phyloP scores from a whole-genome alignment of 2,113 vertebrate genomes.

The Cyanoliseus patagonus region DNA sequence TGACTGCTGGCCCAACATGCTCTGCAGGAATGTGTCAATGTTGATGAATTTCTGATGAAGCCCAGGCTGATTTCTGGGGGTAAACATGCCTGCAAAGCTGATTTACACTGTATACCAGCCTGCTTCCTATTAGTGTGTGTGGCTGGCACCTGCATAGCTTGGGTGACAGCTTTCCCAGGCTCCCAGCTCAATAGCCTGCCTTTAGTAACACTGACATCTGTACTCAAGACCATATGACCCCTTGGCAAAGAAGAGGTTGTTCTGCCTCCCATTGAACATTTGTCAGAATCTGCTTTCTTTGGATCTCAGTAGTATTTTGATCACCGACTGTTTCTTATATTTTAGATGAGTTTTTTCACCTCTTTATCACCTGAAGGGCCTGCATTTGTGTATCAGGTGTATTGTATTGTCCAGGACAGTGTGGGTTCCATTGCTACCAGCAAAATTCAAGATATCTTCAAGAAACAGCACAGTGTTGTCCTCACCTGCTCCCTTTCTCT shows the following conservation, averaged over 20 bases:
- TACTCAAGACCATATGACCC: neutral
- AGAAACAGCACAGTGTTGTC: neutral
- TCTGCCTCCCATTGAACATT: neutral
- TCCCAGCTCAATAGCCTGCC: neutral
- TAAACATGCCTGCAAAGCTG: neutral
- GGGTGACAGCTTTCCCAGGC: neutral
- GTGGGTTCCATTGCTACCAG: neutral
- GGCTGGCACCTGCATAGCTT: neutral
- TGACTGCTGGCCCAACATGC: neutral
- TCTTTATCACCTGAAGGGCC: neutral
- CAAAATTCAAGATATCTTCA: neutral
- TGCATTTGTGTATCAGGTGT: neutral
- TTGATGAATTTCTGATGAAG: neutral
- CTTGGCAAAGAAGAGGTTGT: neutral
- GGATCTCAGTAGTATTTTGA: neutral
- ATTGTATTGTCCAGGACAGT: neutral
- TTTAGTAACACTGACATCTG: neutral
- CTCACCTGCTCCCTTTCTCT: neutral
- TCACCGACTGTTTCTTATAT: neutral
- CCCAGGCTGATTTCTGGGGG: neutral
- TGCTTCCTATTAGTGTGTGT: neutral
- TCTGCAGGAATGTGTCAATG: neutral
- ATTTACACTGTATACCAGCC: neutral
- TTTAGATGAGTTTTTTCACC: neutral
- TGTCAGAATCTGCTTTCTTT: neutral